Percentiles rank a stretch among this genome's conserved stretches.
phyloP scores from a whole-genome alignment of 2,888 invertebrate species.

The Torymus texanus region DNA sequence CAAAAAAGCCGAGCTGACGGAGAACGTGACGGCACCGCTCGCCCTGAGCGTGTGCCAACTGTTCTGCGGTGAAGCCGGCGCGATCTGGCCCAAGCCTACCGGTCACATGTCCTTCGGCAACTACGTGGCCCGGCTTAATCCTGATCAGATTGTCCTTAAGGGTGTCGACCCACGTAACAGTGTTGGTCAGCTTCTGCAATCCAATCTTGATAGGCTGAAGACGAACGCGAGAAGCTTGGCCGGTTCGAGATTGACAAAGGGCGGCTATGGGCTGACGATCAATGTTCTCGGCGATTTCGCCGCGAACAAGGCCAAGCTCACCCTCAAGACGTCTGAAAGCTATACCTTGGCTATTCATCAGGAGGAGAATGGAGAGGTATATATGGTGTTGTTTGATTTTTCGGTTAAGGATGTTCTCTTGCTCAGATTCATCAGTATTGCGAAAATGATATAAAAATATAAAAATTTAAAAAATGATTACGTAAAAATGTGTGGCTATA shows the following conservation, averaged over 20 bases:
- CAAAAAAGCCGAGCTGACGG: conserved; percentile 65
- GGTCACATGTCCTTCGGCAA: conserved; percentile 78
- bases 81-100: conserved; percentile 82
- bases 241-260: background rate
- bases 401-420: background rate
- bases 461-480: too few relatives aligned
- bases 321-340: conserved; percentile 74
- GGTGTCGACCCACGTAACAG: conserved; percentile 70
- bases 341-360: conserved; percentile 61
- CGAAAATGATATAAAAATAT: too few relatives aligned
- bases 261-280: conserved; percentile 62
- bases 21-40: conserved; percentile 61
- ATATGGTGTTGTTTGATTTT: background rate
- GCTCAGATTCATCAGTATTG: too few relatives aligned
- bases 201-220: conserved; percentile 63
- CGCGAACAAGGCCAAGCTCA: conserved; percentile 69
- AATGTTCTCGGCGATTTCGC: conserved; percentile 57
- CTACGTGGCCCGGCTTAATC: conserved; percentile 76
- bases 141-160: conserved; percentile 76
- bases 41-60: conserved; percentile 80
- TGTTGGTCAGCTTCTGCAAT: conserved; percentile 64
- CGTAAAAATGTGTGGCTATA: too few relatives aligned
- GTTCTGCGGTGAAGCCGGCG: conserved; percentile 79
- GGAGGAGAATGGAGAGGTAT: conserved; percentile 58
- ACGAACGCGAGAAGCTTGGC: conserved; percentile 46